Evolutionary conservation across 2,113 vertebrate genomes (phyloP).

Genomic region (Ornithorhynchus anatinus): DNA sequence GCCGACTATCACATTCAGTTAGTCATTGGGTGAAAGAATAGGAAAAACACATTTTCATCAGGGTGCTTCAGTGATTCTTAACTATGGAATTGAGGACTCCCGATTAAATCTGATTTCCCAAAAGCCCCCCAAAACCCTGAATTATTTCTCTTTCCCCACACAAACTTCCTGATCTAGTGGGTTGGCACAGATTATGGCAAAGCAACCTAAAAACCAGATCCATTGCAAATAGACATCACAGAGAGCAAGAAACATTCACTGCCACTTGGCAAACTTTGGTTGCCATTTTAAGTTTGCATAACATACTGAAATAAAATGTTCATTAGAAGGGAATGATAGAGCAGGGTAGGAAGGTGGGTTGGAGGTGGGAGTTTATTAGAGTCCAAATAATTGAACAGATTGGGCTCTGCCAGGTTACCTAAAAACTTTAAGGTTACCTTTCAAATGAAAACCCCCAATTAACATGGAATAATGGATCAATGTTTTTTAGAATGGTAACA

Average conservation of each 20-base stretch:
- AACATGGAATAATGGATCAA: background rate
- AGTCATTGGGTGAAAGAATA: slow-evolving; percentile 60
- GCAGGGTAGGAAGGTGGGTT: too few relatives aligned
- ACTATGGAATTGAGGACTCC: slow-evolving; percentile 38
- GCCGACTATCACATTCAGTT: slow-evolving; percentile 73
- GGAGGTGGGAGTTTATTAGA: too few relatives aligned
- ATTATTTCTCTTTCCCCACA: background rate
- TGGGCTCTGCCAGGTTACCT: too few relatives aligned
- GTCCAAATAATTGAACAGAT: too few relatives aligned
- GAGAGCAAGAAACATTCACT: too few relatives aligned
- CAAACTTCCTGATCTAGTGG: background rate
- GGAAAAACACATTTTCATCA: slow-evolving; percentile 39
- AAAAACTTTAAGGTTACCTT: too few relatives aligned
- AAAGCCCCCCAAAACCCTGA: background rate
- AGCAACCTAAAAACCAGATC: too few relatives aligned
- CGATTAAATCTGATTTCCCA: background rate
- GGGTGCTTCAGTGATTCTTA: slow-evolving; percentile 67
- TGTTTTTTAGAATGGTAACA: background rate
- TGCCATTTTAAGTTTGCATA: too few relatives aligned
- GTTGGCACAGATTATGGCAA: background rate
- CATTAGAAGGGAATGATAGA: too few relatives aligned
- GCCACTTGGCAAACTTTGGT: too few relatives aligned
- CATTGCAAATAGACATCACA: too few relatives aligned
- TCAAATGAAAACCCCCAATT: background rate
- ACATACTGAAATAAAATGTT: too few relatives aligned